Conservation (phyloP, 2,888 invertebrate genomes). For the Sarcophaga carnaria region DNA sequence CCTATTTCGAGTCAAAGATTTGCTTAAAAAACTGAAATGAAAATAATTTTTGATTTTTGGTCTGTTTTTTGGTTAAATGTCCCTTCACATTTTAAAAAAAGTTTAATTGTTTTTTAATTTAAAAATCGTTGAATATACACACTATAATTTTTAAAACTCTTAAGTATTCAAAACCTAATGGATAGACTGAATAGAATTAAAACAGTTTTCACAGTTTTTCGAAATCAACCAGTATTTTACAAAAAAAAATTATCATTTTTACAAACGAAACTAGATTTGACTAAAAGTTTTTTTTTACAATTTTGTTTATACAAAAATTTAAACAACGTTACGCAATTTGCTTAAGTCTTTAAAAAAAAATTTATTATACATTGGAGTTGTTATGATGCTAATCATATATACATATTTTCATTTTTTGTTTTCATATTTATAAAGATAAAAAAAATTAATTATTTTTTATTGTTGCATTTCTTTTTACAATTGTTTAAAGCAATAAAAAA, state of each 20-base stretch:
- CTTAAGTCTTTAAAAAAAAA: background rate
- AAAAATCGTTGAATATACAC: too few species aligned
- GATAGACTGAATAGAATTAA: slow-evolving; percentile 62
- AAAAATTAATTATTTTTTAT: slow-evolving; percentile 18
- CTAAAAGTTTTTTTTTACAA: background rate
- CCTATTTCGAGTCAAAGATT: too few species aligned
- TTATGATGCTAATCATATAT: slow-evolving; percentile 25
- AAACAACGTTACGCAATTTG: slow-evolving; percentile 19
- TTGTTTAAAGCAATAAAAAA: background rate
- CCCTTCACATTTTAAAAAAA: too few species aligned
- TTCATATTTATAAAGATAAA: background rate
- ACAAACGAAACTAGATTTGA: background rate
- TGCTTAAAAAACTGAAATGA: background rate
- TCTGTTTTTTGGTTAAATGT: too few species aligned
- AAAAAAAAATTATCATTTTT: background rate
- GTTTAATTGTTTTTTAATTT: too few species aligned
- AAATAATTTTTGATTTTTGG: background rate
- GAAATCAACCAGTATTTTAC: slow-evolving; percentile 66
- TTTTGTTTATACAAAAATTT: background rate
- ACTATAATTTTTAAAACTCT: slow-evolving; percentile 78
- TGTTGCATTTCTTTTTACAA: slow-evolving; percentile 2
- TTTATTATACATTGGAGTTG: slow-evolving; percentile 31
- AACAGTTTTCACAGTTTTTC: slow-evolving; percentile 80
- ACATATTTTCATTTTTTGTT: slow-evolving; percentile 30
- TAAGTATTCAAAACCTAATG: slow-evolving; percentile 68